Evolutionary conservation across 2,113 vertebrate species (phyloP), one percentile per base, ranked within the genome.

Genomic region (Mastomys coucha): DNA sequence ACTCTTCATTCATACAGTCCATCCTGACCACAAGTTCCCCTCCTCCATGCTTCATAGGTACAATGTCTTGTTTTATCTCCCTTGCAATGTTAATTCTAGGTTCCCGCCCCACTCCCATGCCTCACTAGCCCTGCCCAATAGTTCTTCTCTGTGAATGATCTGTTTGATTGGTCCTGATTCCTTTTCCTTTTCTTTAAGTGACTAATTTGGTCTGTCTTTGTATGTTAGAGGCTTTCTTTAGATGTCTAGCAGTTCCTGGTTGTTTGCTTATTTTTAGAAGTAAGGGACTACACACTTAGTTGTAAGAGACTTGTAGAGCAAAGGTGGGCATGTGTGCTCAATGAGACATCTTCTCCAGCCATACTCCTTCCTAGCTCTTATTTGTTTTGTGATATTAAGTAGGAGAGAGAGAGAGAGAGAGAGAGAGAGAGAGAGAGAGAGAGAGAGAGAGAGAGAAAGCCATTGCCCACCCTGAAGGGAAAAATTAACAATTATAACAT

Each of bases 211-310:
- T 63, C 14, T 81, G 28, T 56, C 76, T 89, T 91, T 81, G 36
- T 31, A 36, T 51, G 49, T 78, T n/a, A 51, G 72, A 70, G 65
- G 67, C 26, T 17, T 63, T 76, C 67, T 60, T 93, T 53, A 22
- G 39, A 33, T 90, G 1, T 91, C 70, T 87, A 84, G 36, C n/a
- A 72, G 84, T 85, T 80, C 70, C 70, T 49, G 65, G 36, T 17
- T 63, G 65, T 42, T 84, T 82, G 77, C 51, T 96, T 93, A 26
- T 63, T 94, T 94, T 77, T 85, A 67, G 91, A 96, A 96, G 75
- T 20, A 58, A 56, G 45, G 5, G 17, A 84, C 78, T 45, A 14
- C n/a, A 51, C 24, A 49, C 65, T 53, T 42, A 69, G 28, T 63
- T 42, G 36, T 39, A 45, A 90, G 60, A 39, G 42, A 42, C 63